Evolutionary conservation across 2,888 invertebrate species (phyloP), one percentile per base, ranked within the genome.

Genomic region (Steinernema hermaphroditum): DNA sequence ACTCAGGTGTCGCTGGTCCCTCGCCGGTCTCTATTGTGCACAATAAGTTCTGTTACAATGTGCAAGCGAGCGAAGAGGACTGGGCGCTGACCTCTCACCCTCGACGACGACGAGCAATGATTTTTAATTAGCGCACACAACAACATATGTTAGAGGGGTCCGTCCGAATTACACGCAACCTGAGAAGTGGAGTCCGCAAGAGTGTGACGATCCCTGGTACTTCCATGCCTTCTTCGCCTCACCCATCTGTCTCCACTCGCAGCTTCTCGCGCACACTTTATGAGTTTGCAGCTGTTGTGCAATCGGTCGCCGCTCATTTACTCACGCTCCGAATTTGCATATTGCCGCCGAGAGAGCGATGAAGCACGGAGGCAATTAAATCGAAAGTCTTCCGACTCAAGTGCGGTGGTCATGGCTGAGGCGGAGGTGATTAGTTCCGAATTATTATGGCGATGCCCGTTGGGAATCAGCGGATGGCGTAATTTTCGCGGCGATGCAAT

Each of bases 231-330:
- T 37, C 37, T 37, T 37, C 12, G 37, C 12, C 37, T n/a, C n/a
- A n/a, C 37, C 37, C 37, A 37, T 37, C 37, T 37, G 37, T 4
- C 37, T 37, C 37, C 6, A 4, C 6, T 12, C 12, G 37, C 37
- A 12, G 37, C 37, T 37, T 37, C 37, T 4, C 37, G 37, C 37
- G 12, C 37, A 37, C 34, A 34, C 62, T 62, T 62, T 34, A 62
- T 16, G 62, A 62, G 62, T 62, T 62, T 62, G 16, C 62, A 62
- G 62, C 62, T 62, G 62, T 62, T 62, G 62, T 62, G 62, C 62
- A 62, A 62, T 62, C 29, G 50, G 50, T 24, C 50, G 32, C 62
- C 1, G 32, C 62, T 62, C 62, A 62, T 62, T 62, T 62, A 62
- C 32, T 62, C 62, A 16, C 19, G 19, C 62, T 14, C 6, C n/a